phyloP scores from a whole-genome alignment of 2,797 vertebrate species.

The Okamejei kenojei region DNA sequence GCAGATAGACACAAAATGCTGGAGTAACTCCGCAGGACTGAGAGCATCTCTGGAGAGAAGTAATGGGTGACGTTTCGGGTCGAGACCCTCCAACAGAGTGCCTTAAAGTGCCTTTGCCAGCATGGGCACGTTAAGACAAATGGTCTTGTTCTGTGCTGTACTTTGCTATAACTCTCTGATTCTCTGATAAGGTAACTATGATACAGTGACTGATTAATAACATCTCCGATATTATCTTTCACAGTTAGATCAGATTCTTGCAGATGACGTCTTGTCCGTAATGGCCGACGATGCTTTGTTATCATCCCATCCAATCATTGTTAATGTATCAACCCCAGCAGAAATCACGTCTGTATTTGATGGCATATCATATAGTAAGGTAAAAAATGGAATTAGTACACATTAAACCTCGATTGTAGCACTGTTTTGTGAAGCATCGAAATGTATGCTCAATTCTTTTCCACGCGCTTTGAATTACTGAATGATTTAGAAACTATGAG shows the following conservation, averaged over 20 bases:
- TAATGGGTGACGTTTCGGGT: too few relatives aligned
- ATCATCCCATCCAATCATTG: constrained; percentile 85
- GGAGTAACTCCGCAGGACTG: too few relatives aligned
- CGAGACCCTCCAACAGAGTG: too few relatives aligned
- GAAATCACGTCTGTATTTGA: constrained; percentile 98
- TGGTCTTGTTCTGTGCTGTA: too few relatives aligned
- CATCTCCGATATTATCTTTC: constrained; percentile 38
- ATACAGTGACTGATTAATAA: not conserved
- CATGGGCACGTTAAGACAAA: too few relatives aligned
- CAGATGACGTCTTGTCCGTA: constrained; percentile 81
- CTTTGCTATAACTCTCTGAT: too few relatives aligned
- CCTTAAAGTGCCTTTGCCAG: too few relatives aligned
- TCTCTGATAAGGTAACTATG: too few relatives aligned
- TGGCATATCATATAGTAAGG: constrained; percentile 92
- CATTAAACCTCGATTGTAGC: not conserved
- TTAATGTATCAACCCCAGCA: constrained; percentile 71
- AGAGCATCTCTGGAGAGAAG: too few relatives aligned
- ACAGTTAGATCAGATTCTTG: constrained; percentile 82
- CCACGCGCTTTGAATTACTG: not conserved
- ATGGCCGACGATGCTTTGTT: constrained; percentile 79
- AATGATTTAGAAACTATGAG: not conserved
- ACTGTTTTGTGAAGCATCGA: not conserved
- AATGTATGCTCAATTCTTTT: not conserved
- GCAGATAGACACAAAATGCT: too few relatives aligned
- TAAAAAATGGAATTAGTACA: constrained; percentile 43